Percentiles rank a stretch among this genome's conserved stretches.
phyloP scores from a whole-genome alignment of 2,888 invertebrate genomes.

The Doris montereyensis region DNA sequence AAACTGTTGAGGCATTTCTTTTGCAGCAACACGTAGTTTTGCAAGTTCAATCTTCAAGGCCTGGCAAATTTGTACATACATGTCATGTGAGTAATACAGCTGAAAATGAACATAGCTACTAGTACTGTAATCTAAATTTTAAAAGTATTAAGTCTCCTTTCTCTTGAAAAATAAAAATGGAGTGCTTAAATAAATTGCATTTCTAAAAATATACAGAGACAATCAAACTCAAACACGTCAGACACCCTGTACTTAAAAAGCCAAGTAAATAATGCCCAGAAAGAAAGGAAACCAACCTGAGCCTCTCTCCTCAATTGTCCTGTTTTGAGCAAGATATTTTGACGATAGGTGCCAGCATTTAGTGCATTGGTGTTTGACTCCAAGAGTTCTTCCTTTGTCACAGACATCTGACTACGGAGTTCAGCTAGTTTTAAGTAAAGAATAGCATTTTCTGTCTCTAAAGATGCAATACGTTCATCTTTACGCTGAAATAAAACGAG shows the following conservation, averaged over 20 bases:
- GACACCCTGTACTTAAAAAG: background rate
- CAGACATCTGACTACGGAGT: constrained; percentile 52
- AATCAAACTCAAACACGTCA: background rate
- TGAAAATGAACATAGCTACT: too few species aligned
- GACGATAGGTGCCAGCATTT: constrained; percentile 27
- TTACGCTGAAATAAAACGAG: constrained; percentile 50
- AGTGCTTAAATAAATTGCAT: background rate
- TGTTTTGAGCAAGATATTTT: constrained; percentile 28
- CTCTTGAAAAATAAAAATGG: background rate
- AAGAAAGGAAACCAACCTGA: constrained; percentile 29
- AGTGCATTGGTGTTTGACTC: constrained; percentile 9
- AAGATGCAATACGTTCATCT: constrained; percentile 61
- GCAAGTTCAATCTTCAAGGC: constrained; percentile 47
- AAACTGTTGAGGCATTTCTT: constrained; percentile 56
- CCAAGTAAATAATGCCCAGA: background rate
- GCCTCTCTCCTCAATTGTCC: constrained; percentile 25
- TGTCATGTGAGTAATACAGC: too few species aligned
- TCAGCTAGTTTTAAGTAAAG: constrained; percentile 65
- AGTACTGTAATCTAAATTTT: too few species aligned
- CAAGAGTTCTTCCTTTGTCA: constrained; percentile 54
- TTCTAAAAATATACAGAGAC: background rate
- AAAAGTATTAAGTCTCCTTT: constrained; percentile 1
- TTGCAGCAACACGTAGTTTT: constrained; percentile 51
- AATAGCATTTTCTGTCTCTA: constrained; percentile 69
- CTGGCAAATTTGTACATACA: too few species aligned